A percentile compares a stretch with the other conserved stretches of the same genome.
phyloP scores from a whole-genome alignment of 1,140 invertebrate species.

The Wiebesia pumilae region DNA sequence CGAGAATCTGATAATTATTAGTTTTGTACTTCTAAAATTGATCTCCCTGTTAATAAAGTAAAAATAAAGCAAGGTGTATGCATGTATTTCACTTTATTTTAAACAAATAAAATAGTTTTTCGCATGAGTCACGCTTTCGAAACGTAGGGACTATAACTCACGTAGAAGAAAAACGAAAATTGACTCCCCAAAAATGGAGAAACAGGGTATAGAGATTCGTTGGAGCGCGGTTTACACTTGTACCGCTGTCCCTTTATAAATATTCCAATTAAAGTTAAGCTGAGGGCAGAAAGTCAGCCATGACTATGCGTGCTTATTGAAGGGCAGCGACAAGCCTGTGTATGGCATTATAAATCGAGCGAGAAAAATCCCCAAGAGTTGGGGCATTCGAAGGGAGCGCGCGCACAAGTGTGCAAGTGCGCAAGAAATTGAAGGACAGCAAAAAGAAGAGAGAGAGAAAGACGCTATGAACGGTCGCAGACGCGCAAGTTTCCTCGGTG shows the following conservation, averaged over 20 bases:
- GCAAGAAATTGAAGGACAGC: background rate
- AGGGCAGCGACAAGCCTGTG: background rate
- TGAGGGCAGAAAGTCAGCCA: background rate
- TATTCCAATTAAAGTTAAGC: conserved; percentile 49
- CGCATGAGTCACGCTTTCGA: background rate
- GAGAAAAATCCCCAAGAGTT: conserved; percentile 36
- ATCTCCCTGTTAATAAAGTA: too few species aligned
- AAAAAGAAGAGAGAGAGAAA: conserved; percentile 4
- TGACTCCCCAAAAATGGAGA: background rate
- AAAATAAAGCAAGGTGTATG: too few species aligned
- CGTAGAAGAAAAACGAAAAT: background rate
- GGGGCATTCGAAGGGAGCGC: background rate
- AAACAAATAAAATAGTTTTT: too few species aligned
- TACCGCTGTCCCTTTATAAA: conserved; percentile 41
- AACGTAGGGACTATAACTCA: background rate
- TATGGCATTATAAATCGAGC: conserved; percentile 44
- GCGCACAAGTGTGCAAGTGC: conserved; percentile 24
- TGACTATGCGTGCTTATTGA: background rate
- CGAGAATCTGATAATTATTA: too few species aligned
- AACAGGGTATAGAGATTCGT: background rate
- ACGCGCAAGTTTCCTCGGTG: background rate
- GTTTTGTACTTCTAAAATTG: too few species aligned
- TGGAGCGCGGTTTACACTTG: background rate
- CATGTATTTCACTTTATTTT: too few species aligned
- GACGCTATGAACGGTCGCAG: background rate